A percentile compares a stretch with the other conserved stretches of the same genome.
Conservation (phyloP, 2,113 vertebrate species). For the Carettochelys insculpta region DNA sequence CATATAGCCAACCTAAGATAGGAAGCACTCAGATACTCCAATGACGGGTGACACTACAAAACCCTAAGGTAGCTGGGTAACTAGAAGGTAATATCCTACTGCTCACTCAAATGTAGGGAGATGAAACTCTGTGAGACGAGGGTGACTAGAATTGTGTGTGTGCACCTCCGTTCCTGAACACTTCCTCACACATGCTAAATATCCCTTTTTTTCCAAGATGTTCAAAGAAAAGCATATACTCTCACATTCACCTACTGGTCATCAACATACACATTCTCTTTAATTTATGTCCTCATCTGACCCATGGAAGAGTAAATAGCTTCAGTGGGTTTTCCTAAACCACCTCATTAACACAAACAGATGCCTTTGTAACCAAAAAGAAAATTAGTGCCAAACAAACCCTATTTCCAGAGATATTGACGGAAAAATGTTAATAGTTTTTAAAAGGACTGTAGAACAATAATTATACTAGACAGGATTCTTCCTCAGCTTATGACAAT, state of each 20-base stretch:
- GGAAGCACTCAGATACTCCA: rapidly evolving
- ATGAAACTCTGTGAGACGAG: background rate
- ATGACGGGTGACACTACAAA: background rate
- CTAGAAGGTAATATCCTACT: background rate
- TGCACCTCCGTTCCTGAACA: background rate
- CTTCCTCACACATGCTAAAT: background rate
- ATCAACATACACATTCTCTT: rapidly evolving
- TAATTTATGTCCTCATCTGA: background rate
- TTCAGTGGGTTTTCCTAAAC: rapidly evolving
- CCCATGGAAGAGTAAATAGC: background rate
- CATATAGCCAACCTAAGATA: background rate
- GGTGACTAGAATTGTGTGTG: background rate
- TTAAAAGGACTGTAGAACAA: background rate
- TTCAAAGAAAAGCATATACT: background rate
- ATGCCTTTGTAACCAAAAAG: background rate
- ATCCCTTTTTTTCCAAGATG: background rate
- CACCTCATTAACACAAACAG: background rate
- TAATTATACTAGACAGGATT: background rate
- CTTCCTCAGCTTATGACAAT: background rate
- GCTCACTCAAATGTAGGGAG: background rate
- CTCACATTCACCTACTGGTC: background rate
- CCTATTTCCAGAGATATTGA: background rate
- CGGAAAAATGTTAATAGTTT: background rate
- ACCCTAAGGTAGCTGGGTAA: background rate
- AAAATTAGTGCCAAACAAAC: background rate